Base-by-base conservation (phyloP, 1,140 invertebrate genomes). In the Cepaea nemoralis region DNA sequence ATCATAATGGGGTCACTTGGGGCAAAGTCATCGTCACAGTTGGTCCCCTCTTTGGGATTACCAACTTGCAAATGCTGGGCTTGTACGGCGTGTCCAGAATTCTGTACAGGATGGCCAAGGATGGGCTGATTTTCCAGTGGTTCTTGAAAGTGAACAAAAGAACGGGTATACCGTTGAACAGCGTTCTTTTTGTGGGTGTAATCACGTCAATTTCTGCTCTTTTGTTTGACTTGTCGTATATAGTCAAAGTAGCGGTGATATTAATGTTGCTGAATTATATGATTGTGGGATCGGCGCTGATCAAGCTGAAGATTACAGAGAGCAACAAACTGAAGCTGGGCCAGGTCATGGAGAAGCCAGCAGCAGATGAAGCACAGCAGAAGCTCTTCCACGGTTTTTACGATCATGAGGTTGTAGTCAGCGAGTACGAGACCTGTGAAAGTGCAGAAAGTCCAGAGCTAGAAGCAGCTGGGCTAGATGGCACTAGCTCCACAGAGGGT, bases 191-290 rank as follows among this genome's bases (percentile, higher is more conserved):
- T 35, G 95, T 95, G 40, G 96, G 96, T 0, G 82, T 95, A 8
- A 88, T 95, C 22, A 95, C 95, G 59, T 95, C 95, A 1, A 77
- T 95, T 0, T 94, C 97, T 59, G 95, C 96, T 16, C 88, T 97
- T 10, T 88, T 97, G 27, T 96, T 97, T 86, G 96, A 97, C 89
- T 92, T 98, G 75, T 94, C 96, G 87, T 96, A 96, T 86, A 92
- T 97, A 16, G 96, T 97, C 0, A 96, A 97, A 85, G 96, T 97
- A 86, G 97, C 96, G 95, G 96, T 96, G 0, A 96, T 97, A 85
- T 95, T 96, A 0, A 97, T 96, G 0, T 93, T 97, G 27, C 88
- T 97, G 31, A 95, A 96, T 0, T 97, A 97, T 87, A 96, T 95
- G 10, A 95, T 97, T 45, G 96, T 97, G 5, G 96, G 95, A 82